A percentile compares a stretch with the other conserved stretches of the same genome.
Evolutionary conservation across 2,113 vertebrate species (phyloP).

Genomic region (Falcunculus frontatus): DNA sequence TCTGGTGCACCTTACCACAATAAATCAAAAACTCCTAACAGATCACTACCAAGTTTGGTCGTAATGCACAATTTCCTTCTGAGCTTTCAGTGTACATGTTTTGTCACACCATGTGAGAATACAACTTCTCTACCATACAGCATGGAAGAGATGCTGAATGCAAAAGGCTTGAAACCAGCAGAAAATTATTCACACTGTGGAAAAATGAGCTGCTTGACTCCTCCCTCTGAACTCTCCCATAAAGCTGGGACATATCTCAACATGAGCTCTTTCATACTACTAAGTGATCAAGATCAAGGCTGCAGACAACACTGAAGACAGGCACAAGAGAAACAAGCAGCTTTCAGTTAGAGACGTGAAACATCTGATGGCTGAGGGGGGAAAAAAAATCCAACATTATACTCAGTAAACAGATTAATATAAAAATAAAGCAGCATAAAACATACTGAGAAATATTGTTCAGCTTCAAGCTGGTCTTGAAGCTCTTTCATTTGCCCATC

Average conservation of each 20-base stretch:
- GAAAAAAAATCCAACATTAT: background rate
- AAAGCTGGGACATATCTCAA: background rate
- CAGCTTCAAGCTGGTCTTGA: constrained; percentile 96
- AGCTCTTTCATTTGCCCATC: constrained; percentile 98
- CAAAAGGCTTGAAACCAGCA: background rate
- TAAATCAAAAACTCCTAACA: background rate
- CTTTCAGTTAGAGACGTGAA: background rate
- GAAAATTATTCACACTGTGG: background rate
- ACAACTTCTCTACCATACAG: background rate
- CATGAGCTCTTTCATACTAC: background rate
- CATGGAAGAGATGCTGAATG: background rate
- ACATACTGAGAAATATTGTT: constrained; percentile 97
- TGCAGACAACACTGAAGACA: background rate
- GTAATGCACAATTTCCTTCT: background rate
- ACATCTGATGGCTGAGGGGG: background rate
- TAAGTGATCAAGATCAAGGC: background rate
- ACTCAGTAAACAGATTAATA: background rate
- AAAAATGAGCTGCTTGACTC: background rate
- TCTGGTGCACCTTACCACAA: background rate
- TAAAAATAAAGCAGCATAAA: background rate
- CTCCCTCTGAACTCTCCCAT: background rate
- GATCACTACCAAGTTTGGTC: background rate
- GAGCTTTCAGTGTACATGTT: background rate
- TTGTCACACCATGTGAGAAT: background rate
- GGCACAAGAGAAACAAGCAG: background rate